phyloP scores from a whole-genome alignment of 2,797 vertebrate genomes.

The Cryptoblepharus egeriae region DNA sequence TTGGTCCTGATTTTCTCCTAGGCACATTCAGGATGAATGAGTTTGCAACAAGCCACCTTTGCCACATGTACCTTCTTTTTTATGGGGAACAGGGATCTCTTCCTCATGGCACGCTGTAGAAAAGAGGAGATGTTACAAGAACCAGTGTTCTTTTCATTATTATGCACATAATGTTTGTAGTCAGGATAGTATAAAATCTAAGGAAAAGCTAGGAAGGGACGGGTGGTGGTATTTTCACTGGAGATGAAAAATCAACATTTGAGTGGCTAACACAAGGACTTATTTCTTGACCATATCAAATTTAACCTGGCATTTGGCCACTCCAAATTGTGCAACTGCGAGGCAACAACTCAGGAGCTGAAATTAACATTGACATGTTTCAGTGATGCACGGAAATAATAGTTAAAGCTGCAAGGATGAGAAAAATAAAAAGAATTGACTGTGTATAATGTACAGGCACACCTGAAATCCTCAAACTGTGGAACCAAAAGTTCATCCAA shows the following conservation, averaged over 20 bases:
- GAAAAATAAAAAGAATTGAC: neutral
- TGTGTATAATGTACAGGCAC: neutral
- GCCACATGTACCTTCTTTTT: neutral
- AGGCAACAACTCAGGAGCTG: neutral
- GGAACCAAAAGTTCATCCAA: neutral
- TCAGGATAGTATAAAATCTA: neutral
- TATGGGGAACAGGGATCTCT: neutral
- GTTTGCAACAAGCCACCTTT: neutral
- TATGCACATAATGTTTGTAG: neutral
- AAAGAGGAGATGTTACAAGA: neutral
- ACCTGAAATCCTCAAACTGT: constrained; percentile 1
- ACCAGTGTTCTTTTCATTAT: neutral
- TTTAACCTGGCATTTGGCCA: neutral
- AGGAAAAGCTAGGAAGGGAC: neutral
- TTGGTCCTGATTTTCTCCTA: neutral
- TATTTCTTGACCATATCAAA: neutral
- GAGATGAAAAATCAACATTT: neutral
- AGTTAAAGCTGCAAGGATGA: neutral
- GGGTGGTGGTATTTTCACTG: neutral
- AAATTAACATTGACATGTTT: neutral
- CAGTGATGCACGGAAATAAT: neutral
- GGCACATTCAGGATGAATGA: neutral
- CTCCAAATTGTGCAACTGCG: neutral
- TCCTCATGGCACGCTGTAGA: neutral
- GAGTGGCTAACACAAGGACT: neutral